A percentile compares a stretch with the other conserved stretches of the same genome.
Conservation (phyloP, 2,888 invertebrate species). For the Parasteatoda lunata region DNA sequence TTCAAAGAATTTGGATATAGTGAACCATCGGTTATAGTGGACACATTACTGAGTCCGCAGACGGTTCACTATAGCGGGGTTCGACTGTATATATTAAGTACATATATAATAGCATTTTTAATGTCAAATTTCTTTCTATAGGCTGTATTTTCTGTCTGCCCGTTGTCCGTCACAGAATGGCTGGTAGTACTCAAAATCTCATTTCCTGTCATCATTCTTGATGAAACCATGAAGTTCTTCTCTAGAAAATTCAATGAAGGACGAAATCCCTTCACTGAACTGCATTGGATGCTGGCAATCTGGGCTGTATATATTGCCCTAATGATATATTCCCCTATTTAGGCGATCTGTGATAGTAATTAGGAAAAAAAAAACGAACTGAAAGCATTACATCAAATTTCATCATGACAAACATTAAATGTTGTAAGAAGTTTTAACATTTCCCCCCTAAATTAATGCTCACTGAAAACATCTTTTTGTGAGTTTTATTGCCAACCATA, state of each 20-base stretch:
- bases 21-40: too few relatives aligned
- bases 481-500: background rate
- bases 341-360: constrained; percentile 61
- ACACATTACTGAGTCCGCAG: too few relatives aligned
- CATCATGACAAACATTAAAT: constrained; percentile 9
- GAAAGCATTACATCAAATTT: constrained; percentile 1
- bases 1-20: too few relatives aligned
- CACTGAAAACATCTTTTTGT: background rate
- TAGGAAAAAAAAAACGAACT: background rate
- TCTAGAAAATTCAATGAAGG: constrained; percentile 99
- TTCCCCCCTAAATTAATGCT: background rate
- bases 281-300: constrained; percentile 92
- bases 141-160: constrained; percentile 99
- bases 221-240: constrained; percentile 99
- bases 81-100: too few relatives aligned
- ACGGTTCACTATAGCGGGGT: too few relatives aligned
- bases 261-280: constrained; percentile 77
- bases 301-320: constrained; percentile 96
- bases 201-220: constrained; percentile 97
- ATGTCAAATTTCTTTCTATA: constrained; percentile 75
- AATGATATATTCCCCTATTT: constrained; percentile 77
- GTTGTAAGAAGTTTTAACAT: constrained; percentile 18
- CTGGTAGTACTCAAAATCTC: constrained; percentile 99
- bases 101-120: too few relatives aligned
- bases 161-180: constrained; percentile 95